Evolutionary conservation across 2,113 vertebrate species (phyloP).

Genomic region (Muntiacus muntjak): DNA sequence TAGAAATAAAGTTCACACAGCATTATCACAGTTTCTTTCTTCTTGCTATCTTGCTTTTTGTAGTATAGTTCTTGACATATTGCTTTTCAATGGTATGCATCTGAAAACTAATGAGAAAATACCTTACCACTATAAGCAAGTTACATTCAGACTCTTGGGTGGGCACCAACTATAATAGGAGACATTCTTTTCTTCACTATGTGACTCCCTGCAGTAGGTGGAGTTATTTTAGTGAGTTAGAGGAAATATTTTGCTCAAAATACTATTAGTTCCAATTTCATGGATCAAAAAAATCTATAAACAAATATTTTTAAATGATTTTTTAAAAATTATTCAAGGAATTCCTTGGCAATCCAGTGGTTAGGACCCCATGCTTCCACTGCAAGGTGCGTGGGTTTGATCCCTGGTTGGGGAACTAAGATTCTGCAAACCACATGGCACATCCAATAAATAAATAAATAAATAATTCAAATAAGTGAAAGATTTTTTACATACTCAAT

Average conservation of each 20-base stretch:
- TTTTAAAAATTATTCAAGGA: background rate
- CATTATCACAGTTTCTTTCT: background rate
- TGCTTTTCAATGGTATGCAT: background rate
- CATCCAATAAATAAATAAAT: background rate
- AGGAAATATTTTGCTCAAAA: background rate
- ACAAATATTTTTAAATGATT: background rate
- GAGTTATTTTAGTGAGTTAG: background rate
- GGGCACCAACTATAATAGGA: background rate
- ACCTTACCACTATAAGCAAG: background rate
- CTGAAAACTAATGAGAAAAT: background rate
- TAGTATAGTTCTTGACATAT: background rate
- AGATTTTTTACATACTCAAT: background rate
- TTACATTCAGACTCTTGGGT: background rate
- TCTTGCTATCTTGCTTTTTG: background rate
- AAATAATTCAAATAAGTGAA: background rate
- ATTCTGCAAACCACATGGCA: background rate
- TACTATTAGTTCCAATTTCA: background rate
- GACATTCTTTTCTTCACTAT: background rate
- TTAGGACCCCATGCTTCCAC: background rate
- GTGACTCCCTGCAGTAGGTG: background rate
- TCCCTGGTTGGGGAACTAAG: background rate
- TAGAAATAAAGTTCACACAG: background rate
- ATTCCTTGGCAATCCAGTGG: background rate
- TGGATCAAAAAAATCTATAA: background rate
- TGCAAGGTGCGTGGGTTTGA: fast-evolving